phyloP scores from a whole-genome alignment of 2,888 invertebrate genomes.

The Ormia ochracea region DNA sequence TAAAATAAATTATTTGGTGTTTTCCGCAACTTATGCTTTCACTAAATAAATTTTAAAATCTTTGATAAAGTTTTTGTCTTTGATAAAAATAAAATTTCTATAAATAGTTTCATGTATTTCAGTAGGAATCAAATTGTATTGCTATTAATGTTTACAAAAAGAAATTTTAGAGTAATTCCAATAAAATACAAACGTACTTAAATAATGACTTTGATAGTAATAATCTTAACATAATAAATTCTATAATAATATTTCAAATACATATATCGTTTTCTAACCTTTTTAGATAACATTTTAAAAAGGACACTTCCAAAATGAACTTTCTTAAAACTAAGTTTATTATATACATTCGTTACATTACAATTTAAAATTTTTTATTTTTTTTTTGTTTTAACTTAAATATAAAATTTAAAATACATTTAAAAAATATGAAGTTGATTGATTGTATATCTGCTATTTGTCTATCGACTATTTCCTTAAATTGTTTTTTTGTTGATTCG shows the following conservation, averaged over 20 bases:
- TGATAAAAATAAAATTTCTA: not conserved
- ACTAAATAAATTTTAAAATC: not conserved
- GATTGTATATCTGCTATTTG: too few species aligned
- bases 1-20: constrained; percentile 1
- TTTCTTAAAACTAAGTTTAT: not conserved
- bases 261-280: not conserved
- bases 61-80: not conserved
- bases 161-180: too few species aligned
- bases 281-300: not conserved
- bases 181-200: too few species aligned
- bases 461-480: constrained; percentile 72
- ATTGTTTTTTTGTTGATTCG: constrained; percentile 77
- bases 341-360: not conserved
- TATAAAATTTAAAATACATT: too few species aligned
- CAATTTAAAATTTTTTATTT: not conserved
- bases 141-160: too few species aligned
- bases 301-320: constrained; percentile 19
- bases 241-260: not conserved
- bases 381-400: too few species aligned
- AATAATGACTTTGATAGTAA: not conserved
- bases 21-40: not conserved
- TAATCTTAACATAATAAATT: not conserved
- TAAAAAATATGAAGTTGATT: too few species aligned
- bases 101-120: not conserved
- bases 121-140: too few species aligned